Evolutionary conservation across 1,140 invertebrate genomes (phyloP).

Genomic region (Sitobion miscanthi): DNA sequence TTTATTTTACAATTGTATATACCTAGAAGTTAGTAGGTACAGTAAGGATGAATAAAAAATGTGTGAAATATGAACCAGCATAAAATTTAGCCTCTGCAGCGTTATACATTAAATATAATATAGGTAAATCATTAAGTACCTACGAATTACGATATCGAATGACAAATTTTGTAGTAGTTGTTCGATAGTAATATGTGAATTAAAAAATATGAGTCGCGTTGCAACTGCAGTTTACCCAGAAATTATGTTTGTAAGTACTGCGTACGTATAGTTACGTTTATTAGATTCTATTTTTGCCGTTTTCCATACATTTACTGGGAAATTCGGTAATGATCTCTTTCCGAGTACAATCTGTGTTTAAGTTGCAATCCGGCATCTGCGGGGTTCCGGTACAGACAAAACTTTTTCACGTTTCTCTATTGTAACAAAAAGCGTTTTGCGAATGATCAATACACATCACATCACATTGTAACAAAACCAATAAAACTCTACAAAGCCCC

Average conservation of each 20-base stretch:
- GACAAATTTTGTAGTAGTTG: too few relatives aligned
- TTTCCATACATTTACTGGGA: neutral
- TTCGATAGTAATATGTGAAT: neutral
- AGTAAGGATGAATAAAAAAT: too few relatives aligned
- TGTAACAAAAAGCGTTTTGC: neutral
- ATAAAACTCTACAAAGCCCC: neutral
- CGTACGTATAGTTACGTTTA: neutral
- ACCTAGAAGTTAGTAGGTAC: too few relatives aligned
- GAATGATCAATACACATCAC: neutral
- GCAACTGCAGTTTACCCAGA: neutral
- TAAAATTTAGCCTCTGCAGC: too few relatives aligned
- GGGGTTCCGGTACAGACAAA: neutral
- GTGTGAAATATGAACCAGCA: too few relatives aligned
- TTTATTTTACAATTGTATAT: too few relatives aligned
- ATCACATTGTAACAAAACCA: neutral
- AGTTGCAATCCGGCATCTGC: neutral
- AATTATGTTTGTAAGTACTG: neutral
- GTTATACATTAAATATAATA: too few relatives aligned
- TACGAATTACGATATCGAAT: too few relatives aligned
- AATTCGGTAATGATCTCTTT: neutral
- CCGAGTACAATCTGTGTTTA: neutral
- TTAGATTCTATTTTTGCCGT: neutral
- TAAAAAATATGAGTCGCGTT: neutral
- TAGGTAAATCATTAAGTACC: too few relatives aligned
- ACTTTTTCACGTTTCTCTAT: constrained; percentile 1